These are phyloP conservation scores for Botia almorhae DNA, from an alignment of 2,797 vertebrate genomes.

Conservation along the genomic window DNA sequence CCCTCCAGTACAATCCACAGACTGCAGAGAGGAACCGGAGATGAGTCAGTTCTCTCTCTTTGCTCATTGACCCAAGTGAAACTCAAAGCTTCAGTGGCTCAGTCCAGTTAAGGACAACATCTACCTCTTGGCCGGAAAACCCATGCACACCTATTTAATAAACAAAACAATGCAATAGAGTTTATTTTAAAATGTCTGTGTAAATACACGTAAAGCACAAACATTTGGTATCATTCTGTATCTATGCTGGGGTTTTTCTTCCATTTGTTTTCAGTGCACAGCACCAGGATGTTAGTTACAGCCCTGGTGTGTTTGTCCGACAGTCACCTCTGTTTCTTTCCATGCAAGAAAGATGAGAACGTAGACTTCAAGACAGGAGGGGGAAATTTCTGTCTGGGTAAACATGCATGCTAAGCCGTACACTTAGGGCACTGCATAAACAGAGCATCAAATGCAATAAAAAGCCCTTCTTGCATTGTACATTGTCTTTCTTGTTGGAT, in stretches of 20 bases:
- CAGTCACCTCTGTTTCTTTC: constrained; percentile 48
- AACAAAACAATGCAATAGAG: not conserved
- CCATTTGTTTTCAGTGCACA: not conserved
- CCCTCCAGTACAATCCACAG: constrained; percentile 14
- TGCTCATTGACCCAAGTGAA: constrained; percentile 28
- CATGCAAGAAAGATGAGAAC: constrained; percentile 43
- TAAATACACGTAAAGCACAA: not conserved
- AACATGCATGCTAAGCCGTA: constrained; percentile 23
- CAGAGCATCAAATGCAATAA: not conserved
- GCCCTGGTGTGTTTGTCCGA: constrained; percentile 16
- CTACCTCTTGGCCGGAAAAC: not conserved
- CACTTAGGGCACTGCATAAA: not conserved
- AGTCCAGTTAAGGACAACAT: not conserved
- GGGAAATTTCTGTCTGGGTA: not conserved
- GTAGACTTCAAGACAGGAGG: constrained; percentile 60
- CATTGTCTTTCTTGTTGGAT: not conserved
- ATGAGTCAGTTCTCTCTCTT: constrained; percentile 1
- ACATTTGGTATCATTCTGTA: not conserved
- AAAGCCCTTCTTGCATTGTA: not conserved
- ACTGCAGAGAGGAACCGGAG: constrained; percentile 19
- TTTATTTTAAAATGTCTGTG: not conserved
- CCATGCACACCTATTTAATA: not conserved
- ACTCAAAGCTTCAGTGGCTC: constrained; percentile 23
- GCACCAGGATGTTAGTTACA: constrained; percentile 14
- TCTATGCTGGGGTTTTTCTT: not conserved